phyloP scores from a whole-genome alignment of 2,888 invertebrate genomes.

The Julus scandinavius region DNA sequence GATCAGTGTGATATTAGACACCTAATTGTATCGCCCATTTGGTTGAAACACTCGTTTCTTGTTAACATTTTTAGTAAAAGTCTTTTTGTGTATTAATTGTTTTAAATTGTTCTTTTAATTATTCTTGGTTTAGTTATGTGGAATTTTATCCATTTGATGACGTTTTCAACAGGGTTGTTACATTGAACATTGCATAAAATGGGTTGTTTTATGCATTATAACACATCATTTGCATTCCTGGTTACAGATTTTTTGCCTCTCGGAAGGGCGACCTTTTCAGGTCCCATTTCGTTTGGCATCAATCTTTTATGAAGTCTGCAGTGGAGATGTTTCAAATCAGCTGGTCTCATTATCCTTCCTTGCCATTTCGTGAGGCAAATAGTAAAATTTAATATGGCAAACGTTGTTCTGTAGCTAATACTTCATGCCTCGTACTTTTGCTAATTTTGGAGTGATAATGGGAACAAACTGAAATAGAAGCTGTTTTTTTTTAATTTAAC shows the following conservation, averaged over 20 bases:
- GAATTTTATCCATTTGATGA: not conserved
- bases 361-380: too few relatives aligned
- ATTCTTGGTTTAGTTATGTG: not conserved
- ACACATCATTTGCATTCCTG: too few relatives aligned
- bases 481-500: not conserved
- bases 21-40: not conserved
- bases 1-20: not conserved
- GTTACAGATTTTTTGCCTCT: not conserved
- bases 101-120: conserved; percentile 5
- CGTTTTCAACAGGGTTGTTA: not conserved
- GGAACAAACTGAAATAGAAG: too few relatives aligned
- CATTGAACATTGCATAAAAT: not conserved
- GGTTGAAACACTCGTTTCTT: not conserved
- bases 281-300: not conserved
- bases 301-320: not conserved
- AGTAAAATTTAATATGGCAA: too few relatives aligned
- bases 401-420: too few relatives aligned
- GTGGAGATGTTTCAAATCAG: too few relatives aligned
- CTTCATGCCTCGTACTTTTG: too few relatives aligned
- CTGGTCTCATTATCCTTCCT: too few relatives aligned
- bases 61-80: conserved; percentile 41
- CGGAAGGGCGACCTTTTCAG: not conserved
- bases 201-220: not conserved
- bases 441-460: too few relatives aligned
- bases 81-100: conserved; percentile 20